Conservation (phyloP, 2,797 vertebrate genomes). For the Sebastiscus albofasciatus region DNA sequence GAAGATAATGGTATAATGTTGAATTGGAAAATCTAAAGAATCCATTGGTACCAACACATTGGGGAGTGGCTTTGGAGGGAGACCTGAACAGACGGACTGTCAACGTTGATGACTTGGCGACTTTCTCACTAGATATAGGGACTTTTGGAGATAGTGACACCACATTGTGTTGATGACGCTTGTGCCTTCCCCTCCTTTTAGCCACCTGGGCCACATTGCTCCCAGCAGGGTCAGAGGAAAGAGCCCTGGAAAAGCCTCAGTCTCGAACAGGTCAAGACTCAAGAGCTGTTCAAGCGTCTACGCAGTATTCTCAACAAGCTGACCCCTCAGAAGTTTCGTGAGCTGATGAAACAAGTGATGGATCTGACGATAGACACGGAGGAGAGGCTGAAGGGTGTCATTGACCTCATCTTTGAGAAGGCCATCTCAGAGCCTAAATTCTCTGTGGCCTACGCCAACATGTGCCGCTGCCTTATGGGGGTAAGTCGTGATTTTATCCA, state of each 20-base stretch:
- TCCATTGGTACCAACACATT: no score
- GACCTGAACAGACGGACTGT: no score
- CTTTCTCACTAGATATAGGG: no score
- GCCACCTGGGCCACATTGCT: constrained; percentile 92
- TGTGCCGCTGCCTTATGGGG: constrained; percentile 99
- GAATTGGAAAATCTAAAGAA: no score
- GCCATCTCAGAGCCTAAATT: constrained; percentile 99
- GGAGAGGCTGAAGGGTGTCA: constrained; percentile 95
- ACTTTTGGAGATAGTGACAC: no score
- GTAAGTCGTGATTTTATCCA: constrained; percentile 78
- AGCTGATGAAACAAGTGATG: constrained; percentile 95
- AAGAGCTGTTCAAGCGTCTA: constrained; percentile 91
- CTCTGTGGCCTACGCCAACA: constrained; percentile 99
- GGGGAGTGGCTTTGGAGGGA: no score
- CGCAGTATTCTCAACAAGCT: constrained; percentile 97
- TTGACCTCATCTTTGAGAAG: constrained; percentile 98
- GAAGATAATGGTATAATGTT: no score
- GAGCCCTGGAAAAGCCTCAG: constrained; percentile 95
- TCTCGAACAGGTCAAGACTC: constrained; percentile 86
- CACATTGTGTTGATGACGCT: not conserved
- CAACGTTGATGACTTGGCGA: no score
- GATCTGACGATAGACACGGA: constrained; percentile 95
- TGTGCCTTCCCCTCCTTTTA: constrained; percentile 47
- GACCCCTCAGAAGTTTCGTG: constrained; percentile 98
- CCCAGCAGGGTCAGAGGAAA: constrained; percentile 92